Percentiles rank a stretch among this genome's conserved stretches.
phyloP scores from a whole-genome alignment of 1,140 invertebrate genomes.

The Heliconius himera region DNA sequence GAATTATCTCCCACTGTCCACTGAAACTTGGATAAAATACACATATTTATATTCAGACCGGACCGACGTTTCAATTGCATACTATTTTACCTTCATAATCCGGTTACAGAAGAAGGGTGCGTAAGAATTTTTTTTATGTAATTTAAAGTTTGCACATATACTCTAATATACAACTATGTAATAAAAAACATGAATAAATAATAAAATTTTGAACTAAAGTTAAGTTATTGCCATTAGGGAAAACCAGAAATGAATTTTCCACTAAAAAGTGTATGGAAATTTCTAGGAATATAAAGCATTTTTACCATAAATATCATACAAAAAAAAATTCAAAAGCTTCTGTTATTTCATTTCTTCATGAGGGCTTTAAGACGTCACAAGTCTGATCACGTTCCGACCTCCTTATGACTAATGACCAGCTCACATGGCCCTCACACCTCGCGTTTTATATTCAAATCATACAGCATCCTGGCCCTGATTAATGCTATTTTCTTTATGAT shows the following conservation, averaged over 20 bases:
- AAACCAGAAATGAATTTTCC: not conserved
- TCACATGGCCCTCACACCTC: slow-evolving; percentile 47
- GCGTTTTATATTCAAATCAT: slow-evolving; percentile 76
- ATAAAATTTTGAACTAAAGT: too few relatives aligned
- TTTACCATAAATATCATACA: not conserved
- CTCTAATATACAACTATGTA: too few relatives aligned
- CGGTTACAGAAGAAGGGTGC: slow-evolving; percentile 69
- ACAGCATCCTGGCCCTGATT: slow-evolving; percentile 71
- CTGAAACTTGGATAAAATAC: slow-evolving; percentile 46
- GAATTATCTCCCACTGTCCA: slow-evolving; percentile 37
- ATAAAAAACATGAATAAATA: too few relatives aligned
- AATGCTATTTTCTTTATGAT: slow-evolving; percentile 69
- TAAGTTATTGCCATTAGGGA: not conserved
- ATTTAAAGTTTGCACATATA: slow-evolving; percentile 34
- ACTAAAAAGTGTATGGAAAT: not conserved
- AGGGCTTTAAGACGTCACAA: slow-evolving; percentile 47
- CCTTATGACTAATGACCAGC: slow-evolving; percentile 75
- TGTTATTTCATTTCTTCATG: slow-evolving; percentile 41
- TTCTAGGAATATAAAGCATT: not conserved
- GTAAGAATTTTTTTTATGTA: slow-evolving; percentile 48
- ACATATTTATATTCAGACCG: slow-evolving; percentile 74
- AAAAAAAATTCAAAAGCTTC: slow-evolving; percentile 28
- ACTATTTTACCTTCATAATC: slow-evolving; percentile 67
- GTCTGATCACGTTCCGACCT: slow-evolving; percentile 61
- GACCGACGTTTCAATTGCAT: slow-evolving; percentile 74